Evolutionary conservation across 2,113 vertebrate genomes (phyloP), one percentile per base, ranked within the genome.

Genomic region (Alectura lathami): DNA sequence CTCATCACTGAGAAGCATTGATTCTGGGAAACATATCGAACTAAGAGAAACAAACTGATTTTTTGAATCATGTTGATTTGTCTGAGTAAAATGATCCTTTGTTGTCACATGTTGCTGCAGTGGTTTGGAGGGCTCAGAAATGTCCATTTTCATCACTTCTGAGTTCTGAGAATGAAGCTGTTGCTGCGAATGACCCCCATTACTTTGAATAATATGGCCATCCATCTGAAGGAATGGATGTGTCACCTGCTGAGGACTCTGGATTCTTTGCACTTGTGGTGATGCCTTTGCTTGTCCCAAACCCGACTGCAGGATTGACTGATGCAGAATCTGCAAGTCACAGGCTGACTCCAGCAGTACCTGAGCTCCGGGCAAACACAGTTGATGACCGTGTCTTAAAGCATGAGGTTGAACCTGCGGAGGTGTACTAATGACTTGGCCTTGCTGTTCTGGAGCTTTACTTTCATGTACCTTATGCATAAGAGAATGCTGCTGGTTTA

Each of bases 21-120:
- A 99, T 60, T 99, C 99, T 42, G 99, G 98, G 82, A 99, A 99
- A 97, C 99, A 99, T 96, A 99, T 98, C 51, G 99, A 99, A 97
- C 98, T 99, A 60, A 99, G 98, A 87, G 98, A 96, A 95, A 98
- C 98, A 98, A 99, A 99, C 59, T 99, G 99, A 96, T 98, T 99
- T 96, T 99, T 99, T 86, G 98, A 97, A 91, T 99, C 98, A 32
- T 98, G 98, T 57, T 98, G 98, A 97, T 96, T 98, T 92, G 98
- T 93, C 91, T 98, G 98, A 96, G 93, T 98, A 95, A 99, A 99
- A 97, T 98, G 98, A 93, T 98, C 98, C 97, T 99, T 99, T 74
- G 97, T 84, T 83, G 97, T 83, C 82, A 98, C 94, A 89, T 98
- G 98, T 66, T 98, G 98, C 83, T 98, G 98, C 64, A 98, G 94